Conservation (phyloP, 2,888 invertebrate genomes). For the Pseudococcus longispinus region DNA sequence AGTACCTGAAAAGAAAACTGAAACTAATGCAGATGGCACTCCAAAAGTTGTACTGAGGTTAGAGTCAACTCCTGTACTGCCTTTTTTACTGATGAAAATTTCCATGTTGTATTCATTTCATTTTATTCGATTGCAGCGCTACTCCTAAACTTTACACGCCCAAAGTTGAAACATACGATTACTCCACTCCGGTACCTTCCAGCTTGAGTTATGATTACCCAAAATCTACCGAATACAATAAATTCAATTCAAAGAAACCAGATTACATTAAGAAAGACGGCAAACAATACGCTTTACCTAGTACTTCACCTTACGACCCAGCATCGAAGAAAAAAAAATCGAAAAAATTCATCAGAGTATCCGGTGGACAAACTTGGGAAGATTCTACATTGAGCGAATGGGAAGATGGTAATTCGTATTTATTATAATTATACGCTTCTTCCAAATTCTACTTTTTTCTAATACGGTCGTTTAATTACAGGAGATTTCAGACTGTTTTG, state of each 20-base stretch:
- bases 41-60: slow-evolving; percentile 49
- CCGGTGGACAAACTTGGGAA: slow-evolving; percentile 96
- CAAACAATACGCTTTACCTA: slow-evolving; percentile 58
- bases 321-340: slow-evolving; percentile 64
- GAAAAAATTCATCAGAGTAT: slow-evolving; percentile 83
- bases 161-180: slow-evolving; percentile 63
- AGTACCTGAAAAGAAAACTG: slow-evolving; percentile 35
- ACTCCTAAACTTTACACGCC: slow-evolving; percentile 65
- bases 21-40: slow-evolving; percentile 21
- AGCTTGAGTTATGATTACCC: background rate
- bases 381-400: slow-evolving; percentile 92
- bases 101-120: background rate
- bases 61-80: background rate
- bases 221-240: background rate
- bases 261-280: slow-evolving; percentile 63
- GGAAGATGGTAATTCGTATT: slow-evolving; percentile 75
- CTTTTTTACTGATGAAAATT: background rate
- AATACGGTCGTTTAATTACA: slow-evolving; percentile 59
- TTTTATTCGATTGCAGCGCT: slow-evolving; percentile 61
- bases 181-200: background rate
- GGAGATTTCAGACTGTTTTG: slow-evolving; percentile 99
- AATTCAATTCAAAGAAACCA: slow-evolving; percentile 59
- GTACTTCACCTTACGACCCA: slow-evolving; percentile 60
- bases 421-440: background rate
- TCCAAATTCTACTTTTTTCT: background rate